Percentiles rank a stretch among this genome's conserved stretches.
phyloP scores from a whole-genome alignment of 23 tunicate species.

The Diplosoma virens region DNA sequence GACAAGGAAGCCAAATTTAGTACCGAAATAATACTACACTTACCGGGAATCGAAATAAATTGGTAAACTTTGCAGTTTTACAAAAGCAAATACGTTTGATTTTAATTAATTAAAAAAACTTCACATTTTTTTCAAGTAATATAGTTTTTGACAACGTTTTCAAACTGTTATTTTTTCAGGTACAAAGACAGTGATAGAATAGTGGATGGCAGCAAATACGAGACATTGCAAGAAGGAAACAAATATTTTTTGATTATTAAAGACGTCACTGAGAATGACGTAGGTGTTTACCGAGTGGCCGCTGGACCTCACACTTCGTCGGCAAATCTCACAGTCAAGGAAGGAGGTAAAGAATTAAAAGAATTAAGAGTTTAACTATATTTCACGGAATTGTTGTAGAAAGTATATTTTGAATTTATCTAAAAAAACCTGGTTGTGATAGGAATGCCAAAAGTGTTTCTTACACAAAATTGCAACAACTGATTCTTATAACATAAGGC shows the following conservation, averaged over 20 bases:
- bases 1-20: conserved; percentile 69
- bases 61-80: conserved; percentile 51
- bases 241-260: conserved; percentile 50
- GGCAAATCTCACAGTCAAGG: conserved; percentile 44
- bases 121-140: too few relatives aligned
- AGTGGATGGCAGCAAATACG: conserved; percentile 60
- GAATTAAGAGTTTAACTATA: too few relatives aligned
- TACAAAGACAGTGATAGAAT: conserved; percentile 76
- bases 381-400: too few relatives aligned
- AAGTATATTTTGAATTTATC: too few relatives aligned
- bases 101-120: too few relatives aligned
- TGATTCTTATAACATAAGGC: too few relatives aligned
- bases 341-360: not conserved
- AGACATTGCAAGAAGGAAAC: conserved; percentile 59
- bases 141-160: not conserved
- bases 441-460: too few relatives aligned
- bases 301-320: conserved; percentile 82
- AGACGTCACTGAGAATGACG: conserved; percentile 63
- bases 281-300: conserved; percentile 58
- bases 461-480: too few relatives aligned
- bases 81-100: too few relatives aligned
- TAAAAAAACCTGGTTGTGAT: too few relatives aligned
- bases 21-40: conserved; percentile 63
- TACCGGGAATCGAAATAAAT: conserved; percentile 87
- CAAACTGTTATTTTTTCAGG: conserved; percentile 34